These are phyloP conservation scores for Butorides virescens DNA, from an alignment of 2,113 vertebrate species.

Conservation along the genomic window DNA sequence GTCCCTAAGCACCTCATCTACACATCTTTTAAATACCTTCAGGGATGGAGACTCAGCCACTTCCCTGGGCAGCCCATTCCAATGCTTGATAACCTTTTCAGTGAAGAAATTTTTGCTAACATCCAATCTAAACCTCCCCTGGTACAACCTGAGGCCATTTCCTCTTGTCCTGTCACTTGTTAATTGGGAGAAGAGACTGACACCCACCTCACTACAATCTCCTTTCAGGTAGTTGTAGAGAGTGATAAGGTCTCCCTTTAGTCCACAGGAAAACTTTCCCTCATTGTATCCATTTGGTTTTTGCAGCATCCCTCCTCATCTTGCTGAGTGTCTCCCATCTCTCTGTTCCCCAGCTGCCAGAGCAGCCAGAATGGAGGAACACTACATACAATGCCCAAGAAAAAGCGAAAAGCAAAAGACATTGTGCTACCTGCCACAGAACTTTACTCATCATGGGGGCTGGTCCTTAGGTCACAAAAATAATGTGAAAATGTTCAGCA, in stretches of 20 bases:
- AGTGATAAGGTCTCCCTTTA: background rate
- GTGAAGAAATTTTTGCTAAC: too few relatives aligned
- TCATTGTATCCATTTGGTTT: background rate
- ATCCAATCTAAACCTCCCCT: too few relatives aligned
- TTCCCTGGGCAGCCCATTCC: too few relatives aligned
- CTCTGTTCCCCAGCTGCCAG: background rate
- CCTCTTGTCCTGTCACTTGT: too few relatives aligned
- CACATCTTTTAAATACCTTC: too few relatives aligned
- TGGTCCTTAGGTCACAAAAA: background rate
- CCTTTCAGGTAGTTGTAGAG: background rate
- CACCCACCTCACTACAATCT: too few relatives aligned
- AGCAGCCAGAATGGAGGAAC: background rate
- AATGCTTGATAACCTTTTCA: too few relatives aligned
- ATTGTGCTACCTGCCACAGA: background rate
- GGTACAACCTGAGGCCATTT: too few relatives aligned
- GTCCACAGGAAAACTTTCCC: background rate
- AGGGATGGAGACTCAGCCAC: too few relatives aligned
- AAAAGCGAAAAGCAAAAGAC: background rate
- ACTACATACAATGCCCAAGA: background rate
- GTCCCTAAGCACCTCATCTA: too few relatives aligned
- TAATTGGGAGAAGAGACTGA: too few relatives aligned
- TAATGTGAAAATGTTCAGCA: background rate
- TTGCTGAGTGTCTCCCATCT: background rate
- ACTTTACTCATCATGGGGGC: background rate
- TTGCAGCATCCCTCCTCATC: background rate